Evolutionary conservation across 1,140 invertebrate species (phyloP), one percentile per base, ranked within the genome.

Genomic region (Rhagoletis zephyria): DNA sequence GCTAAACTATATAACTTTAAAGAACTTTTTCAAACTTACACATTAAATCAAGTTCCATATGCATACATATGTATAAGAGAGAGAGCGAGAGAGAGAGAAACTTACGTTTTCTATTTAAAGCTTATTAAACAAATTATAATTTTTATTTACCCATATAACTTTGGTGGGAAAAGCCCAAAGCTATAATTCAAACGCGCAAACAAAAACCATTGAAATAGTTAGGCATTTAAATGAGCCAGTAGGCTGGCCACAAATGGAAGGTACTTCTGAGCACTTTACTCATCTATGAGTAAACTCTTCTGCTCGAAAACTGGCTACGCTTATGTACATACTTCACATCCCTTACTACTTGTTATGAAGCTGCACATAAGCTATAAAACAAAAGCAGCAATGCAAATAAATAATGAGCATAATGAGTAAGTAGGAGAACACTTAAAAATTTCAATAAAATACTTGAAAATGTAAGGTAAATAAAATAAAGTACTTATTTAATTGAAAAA

Each of bases 141-240:
- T 30, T 30, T 30, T 30, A 1, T 30, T 30, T 30, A 30, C 30
- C 30, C 30, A 30, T 30, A 30, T 30, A 30, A 30, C 30, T 30
- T 56, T 56, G 51, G 14, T 74, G 67, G 42, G 42, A 48, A 74
- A 74, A 16, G 14, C 67, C 30, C 30, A 48, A 48, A 74, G 5
- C 40, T 45, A 65, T 9, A 65, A 65, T 7, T n/a, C n/a, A 65
- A 40, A 65, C 12, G 0, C 1, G 19, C 6, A 70, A 42, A 45
- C 9, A 14, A 67, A 40, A 12, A 67, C 10, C 19, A 67, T 42
- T 74, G 4, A 48, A 40, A 30, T 0, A 30, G 30, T 30, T 74
- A 74, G 67, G 67, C 67, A 74, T 74, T 45, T 48, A 74, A 74
- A 74, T 74, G 45, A 74, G 42, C 67, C 67, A 10, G 14, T 5